Evolutionary conservation across 2,888 invertebrate genomes (phyloP).

Genomic region (Gastracanthus pulcherrimus): DNA sequence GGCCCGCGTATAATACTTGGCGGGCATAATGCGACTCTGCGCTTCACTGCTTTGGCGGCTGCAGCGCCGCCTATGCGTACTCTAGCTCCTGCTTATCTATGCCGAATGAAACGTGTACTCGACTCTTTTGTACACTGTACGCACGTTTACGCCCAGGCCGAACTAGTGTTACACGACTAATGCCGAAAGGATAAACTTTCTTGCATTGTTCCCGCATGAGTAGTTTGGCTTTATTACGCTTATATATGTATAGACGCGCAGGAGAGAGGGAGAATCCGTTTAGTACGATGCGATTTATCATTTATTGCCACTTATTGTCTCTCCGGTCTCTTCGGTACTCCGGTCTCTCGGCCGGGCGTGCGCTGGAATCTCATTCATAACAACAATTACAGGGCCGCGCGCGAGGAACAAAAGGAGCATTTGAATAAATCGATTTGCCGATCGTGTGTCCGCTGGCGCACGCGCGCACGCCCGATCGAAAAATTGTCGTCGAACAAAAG

Average conservation of each 20-base stretch:
- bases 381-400: conserved; percentile 28
- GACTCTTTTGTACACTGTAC: background rate
- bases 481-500: conserved; percentile 73
- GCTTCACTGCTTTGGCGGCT: background rate
- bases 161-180: no score
- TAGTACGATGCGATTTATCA: conserved; percentile 38
- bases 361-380: background rate
- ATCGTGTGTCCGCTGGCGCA: conserved; percentile 30
- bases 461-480: conserved; percentile 64
- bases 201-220: background rate
- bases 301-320: conserved; percentile 47
- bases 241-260: background rate
- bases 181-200: background rate
- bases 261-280: background rate
- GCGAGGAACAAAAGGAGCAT: conserved; percentile 45
- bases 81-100: background rate
- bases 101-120: background rate
- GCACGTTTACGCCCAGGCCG: background rate
- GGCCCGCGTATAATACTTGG: conserved; percentile 4
- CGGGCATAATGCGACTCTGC: conserved; percentile 16
- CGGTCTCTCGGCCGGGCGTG: background rate
- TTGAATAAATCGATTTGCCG: conserved; percentile 59
- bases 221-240: background rate
- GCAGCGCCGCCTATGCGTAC: background rate
- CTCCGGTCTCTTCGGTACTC: no score